phyloP scores from a whole-genome alignment of 2,797 vertebrate genomes.

The Enteromius paludinosus region DNA sequence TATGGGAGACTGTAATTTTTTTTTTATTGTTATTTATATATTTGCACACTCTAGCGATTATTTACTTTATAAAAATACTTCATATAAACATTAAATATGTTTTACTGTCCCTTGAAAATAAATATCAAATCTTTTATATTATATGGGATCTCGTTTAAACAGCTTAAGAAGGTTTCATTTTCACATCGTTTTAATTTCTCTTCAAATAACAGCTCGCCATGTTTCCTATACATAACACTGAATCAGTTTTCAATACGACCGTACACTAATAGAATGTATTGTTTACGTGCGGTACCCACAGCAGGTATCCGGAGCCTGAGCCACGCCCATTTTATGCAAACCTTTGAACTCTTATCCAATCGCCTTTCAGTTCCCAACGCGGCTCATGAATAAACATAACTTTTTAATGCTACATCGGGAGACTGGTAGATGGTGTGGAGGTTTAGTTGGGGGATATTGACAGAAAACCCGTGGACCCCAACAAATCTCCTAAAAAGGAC shows the following conservation, averaged over 20 bases:
- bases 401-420: constrained; percentile 60
- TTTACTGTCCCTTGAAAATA: neutral
- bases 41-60: neutral
- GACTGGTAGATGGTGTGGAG: constrained; percentile 59
- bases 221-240: too few species aligned
- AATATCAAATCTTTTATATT: neutral
- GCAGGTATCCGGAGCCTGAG: neutral
- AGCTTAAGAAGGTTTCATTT: neutral
- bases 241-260: neutral
- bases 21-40: too few species aligned
- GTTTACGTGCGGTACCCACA: constrained; percentile 19
- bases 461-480: constrained; percentile 69
- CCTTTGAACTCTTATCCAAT: constrained; percentile 54
- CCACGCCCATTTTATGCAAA: constrained; percentile 49
- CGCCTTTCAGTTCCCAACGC: constrained; percentile 33
- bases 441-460: constrained; percentile 69
- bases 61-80: neutral
- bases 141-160: neutral
- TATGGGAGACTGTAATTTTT: neutral
- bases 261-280: neutral
- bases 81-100: neutral
- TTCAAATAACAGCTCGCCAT: neutral
- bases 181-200: neutral
- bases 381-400: constrained; percentile 71
- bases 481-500: constrained; percentile 66